Base-by-base conservation (phyloP, 2,113 vertebrate genomes). In the Melanotaenia duboulayi region DNA sequence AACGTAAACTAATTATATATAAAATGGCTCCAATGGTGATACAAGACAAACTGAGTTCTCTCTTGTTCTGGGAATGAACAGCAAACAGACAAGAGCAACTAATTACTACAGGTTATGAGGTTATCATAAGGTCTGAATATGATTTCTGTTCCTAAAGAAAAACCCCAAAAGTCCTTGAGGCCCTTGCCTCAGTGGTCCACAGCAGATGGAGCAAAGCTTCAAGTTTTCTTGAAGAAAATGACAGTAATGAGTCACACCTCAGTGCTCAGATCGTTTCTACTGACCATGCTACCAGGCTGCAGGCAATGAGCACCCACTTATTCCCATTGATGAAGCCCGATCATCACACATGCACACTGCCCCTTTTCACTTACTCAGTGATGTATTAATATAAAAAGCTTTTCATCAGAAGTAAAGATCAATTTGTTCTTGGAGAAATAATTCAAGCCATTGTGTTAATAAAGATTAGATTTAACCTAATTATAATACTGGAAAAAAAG, bases 171-270 rank as follows among this genome's bases (percentile, higher is more conserved):
- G 50, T 61, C 22, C 13, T 65, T 16, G 11, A 52, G 58, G 35
- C 14, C 10, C 4, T 16, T 4, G 37, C 22, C 42, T 56, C 16
- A 8, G 69, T 59, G 5, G 44, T 60, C 40, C 42, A 35, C 37
- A 39, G 67, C 51, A 60, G 17, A 39, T 7, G 62, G 63, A 59
- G 20, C 40, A 44, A 58, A 56, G 12, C 54, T 49, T 67, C 50
- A 58, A n/a, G 14, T 57, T 52, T 63, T 14, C 52, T 73, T 67
- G 42, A 82, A 75, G 55, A 75, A 81, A 76, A 71, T 84, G 76
- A 76, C 72, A 77, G 56, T 81, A 89, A 90, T 80, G 89, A 83
- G 78, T 74, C 74, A 84, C 65, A 77, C 71, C 71, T 87, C 87
- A 57, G 82, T 61, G 76, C 66, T 59, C 73, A 50, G 72, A 62